Conservation (phyloP, 2,888 invertebrate species). For the Clepsis dumicolana region DNA sequence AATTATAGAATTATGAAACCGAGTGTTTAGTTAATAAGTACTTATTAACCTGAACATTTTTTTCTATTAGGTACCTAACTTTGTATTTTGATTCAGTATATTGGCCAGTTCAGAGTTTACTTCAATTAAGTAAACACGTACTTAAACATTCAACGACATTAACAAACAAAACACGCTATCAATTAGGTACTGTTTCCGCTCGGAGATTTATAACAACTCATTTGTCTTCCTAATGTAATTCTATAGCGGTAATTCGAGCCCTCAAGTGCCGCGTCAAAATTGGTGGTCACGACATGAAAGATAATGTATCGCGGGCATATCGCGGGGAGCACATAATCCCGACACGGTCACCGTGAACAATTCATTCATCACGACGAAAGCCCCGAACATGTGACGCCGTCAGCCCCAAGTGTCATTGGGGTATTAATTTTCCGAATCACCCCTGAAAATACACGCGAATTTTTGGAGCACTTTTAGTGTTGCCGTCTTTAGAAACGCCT, state of each 20-base stretch:
- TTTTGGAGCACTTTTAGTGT: slow-evolving; percentile 25
- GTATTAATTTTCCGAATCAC: slow-evolving; percentile 45
- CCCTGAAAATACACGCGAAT: slow-evolving; percentile 35
- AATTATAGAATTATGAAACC: too few species aligned
- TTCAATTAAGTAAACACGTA: neutral
- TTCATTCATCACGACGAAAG: slow-evolving; percentile 64
- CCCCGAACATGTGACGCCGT: slow-evolving; percentile 55
- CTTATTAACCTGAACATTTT: too few species aligned
- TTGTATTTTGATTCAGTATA: neutral
- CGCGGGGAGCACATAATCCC: slow-evolving; percentile 61
- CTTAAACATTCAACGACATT: neutral
- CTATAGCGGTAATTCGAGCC: slow-evolving; percentile 32
- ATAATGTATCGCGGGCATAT: slow-evolving; percentile 58
- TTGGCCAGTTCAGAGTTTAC: neutral
- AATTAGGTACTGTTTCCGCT: neutral
- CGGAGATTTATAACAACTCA: slow-evolving; percentile 12
- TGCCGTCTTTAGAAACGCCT: slow-evolving; percentile 11
- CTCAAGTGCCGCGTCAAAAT: slow-evolving; percentile 38
- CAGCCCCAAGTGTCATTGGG: slow-evolving; percentile 53
- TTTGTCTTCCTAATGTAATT: slow-evolving; percentile 29
- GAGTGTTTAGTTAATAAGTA: neutral
- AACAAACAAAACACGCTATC: neutral
- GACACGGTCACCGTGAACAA: slow-evolving; percentile 64
- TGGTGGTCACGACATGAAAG: slow-evolving; percentile 52
- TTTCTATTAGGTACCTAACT: neutral